These are phyloP conservation scores for Maniola hyperantus DNA, from an alignment of 2,888 invertebrate genomes.

Conservation along the genomic window DNA sequence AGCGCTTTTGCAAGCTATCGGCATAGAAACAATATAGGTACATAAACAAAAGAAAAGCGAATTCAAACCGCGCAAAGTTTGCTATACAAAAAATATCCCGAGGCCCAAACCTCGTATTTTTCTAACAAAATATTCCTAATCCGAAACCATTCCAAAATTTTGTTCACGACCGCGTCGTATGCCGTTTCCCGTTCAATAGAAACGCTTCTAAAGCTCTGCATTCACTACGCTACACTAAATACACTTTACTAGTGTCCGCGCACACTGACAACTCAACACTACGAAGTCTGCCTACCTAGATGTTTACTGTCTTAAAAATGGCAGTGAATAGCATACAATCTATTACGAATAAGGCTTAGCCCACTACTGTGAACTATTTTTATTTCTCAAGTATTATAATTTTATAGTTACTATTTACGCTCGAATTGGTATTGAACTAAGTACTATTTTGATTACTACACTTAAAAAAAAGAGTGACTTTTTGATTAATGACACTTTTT, in stretches of 20 bases:
- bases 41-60: not conserved
- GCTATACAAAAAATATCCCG: not conserved
- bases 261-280: slow-evolving; percentile 68
- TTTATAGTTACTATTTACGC: not conserved
- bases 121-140: slow-evolving; percentile 6
- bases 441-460: not conserved
- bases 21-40: not conserved
- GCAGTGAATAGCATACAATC: slow-evolving; percentile 53
- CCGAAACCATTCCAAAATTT: slow-evolving; percentile 18
- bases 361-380: slow-evolving; percentile 5
- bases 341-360: slow-evolving; percentile 17
- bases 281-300: slow-evolving; percentile 31
- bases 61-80: not conserved
- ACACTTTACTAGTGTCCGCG: slow-evolving; percentile 62
- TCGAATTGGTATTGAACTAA: not conserved
- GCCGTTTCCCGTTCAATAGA: slow-evolving; percentile 34
- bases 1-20: not conserved
- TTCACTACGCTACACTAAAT: slow-evolving; percentile 66
- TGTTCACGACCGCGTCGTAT: slow-evolving; percentile 22
- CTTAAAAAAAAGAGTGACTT: too few species aligned
- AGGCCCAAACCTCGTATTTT: not conserved
- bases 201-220: slow-evolving; percentile 69
- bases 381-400: not conserved
- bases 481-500: not conserved
- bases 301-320: slow-evolving; percentile 48